phyloP scores from a whole-genome alignment of 2,113 vertebrate genomes.

The Callipepla squamata region DNA sequence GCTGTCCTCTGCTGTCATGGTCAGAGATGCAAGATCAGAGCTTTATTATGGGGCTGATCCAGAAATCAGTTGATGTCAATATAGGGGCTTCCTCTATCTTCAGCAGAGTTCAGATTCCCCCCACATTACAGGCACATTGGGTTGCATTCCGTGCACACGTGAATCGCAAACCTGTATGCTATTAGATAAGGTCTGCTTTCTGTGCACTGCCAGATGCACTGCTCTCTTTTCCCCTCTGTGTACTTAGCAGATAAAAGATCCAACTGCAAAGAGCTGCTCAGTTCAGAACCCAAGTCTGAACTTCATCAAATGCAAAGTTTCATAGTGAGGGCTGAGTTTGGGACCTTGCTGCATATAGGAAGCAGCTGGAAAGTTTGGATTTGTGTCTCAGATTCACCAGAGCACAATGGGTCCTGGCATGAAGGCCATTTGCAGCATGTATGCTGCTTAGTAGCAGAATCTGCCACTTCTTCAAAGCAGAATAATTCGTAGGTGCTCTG shows the following conservation, averaged over 20 bases:
- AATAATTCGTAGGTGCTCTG: neutral
- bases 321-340: accelerated
- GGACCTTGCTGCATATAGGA: neutral
- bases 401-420: neutral
- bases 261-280: neutral
- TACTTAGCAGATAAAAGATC: neutral
- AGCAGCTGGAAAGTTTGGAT: neutral
- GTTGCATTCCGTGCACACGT: neutral
- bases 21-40: neutral
- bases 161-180: accelerated
- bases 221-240: neutral
- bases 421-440: neutral
- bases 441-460: neutral
- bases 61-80: neutral
- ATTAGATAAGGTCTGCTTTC: neutral
- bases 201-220: neutral
- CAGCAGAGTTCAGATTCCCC: neutral
- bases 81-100: neutral
- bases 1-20: neutral
- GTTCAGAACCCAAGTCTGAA: neutral
- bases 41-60: accelerated
- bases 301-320: neutral
- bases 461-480: neutral
- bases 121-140: neutral
- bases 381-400: neutral